A percentile compares a stretch with the other conserved stretches of the same genome.
Conservation (phyloP, 2,888 invertebrate genomes). For the Pomacea canaliculata region DNA sequence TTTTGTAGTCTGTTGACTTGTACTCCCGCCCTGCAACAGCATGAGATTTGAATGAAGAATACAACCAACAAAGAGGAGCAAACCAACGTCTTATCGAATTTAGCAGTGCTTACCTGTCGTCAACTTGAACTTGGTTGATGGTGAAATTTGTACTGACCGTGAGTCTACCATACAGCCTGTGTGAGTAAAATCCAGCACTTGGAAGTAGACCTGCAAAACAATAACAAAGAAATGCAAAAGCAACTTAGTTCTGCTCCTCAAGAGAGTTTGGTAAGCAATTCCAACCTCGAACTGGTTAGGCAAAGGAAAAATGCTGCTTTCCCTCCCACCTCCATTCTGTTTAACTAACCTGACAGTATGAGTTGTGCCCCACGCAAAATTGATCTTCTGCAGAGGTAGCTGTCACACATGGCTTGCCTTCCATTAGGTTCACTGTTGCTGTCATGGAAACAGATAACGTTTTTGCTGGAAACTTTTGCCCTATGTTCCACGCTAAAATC, state of each 20-base stretch:
- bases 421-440: slow-evolving; percentile 45
- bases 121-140: slow-evolving; percentile 58
- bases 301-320: too few species aligned
- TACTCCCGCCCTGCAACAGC: slow-evolving; percentile 55
- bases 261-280: too few species aligned
- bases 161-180: slow-evolving; percentile 61
- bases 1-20: slow-evolving; percentile 57
- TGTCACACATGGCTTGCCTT: slow-evolving; percentile 38
- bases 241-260: too few species aligned
- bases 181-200: slow-evolving; percentile 59
- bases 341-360: slow-evolving; percentile 55
- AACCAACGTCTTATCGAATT: background rate
- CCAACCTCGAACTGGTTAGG: too few species aligned
- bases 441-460: slow-evolving; percentile 52
- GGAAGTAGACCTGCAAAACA: slow-evolving; percentile 60
- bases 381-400: slow-evolving; percentile 49
- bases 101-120: slow-evolving; percentile 46
- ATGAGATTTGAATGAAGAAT: background rate
- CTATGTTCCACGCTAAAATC: slow-evolving; percentile 63
- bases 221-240: background rate
- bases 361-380: slow-evolving; percentile 62
- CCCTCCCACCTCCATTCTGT: too few species aligned
- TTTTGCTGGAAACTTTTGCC: slow-evolving; percentile 59
- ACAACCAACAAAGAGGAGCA: background rate
- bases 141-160: slow-evolving; percentile 61